Evolutionary conservation across 2,797 vertebrate genomes (phyloP).

Genomic region (Coccyzus lansbergi): DNA sequence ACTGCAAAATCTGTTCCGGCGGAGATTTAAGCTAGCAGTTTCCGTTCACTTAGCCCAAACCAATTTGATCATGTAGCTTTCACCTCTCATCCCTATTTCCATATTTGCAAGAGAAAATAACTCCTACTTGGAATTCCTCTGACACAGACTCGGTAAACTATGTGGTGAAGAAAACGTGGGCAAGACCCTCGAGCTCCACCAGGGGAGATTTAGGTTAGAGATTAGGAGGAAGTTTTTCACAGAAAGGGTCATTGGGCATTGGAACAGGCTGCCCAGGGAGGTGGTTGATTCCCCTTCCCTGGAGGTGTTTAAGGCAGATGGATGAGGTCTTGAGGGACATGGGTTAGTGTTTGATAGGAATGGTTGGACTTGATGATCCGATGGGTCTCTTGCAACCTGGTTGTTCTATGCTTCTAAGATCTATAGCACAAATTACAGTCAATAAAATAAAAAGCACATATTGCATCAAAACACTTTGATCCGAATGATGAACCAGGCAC

Average conservation of each 20-base stretch:
- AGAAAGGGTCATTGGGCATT: too few relatives aligned
- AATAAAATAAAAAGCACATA: neutral
- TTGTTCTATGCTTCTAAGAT: too few relatives aligned
- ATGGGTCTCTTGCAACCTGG: too few relatives aligned
- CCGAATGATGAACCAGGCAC: neutral
- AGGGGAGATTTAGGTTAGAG: too few relatives aligned
- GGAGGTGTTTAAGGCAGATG: too few relatives aligned
- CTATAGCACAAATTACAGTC: neutral
- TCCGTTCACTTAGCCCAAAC: conserved; percentile 18
- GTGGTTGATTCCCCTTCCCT: too few relatives aligned
- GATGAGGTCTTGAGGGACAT: too few relatives aligned
- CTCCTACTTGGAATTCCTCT: conserved; percentile 36
- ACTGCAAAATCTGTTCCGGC: conserved; percentile 22
- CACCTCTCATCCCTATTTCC: conserved; percentile 26
- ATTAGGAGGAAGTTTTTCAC: too few relatives aligned
- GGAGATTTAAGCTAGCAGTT: neutral
- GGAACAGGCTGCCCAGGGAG: too few relatives aligned
- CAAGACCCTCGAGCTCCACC: too few relatives aligned
- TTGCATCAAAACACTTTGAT: neutral
- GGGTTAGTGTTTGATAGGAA: too few relatives aligned
- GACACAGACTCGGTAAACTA: conserved; percentile 28
- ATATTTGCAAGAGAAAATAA: conserved; percentile 46
- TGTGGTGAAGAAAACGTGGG: conserved; percentile 33
- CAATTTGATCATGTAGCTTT: conserved; percentile 1
- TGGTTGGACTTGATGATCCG: too few relatives aligned